A percentile compares a stretch with the other conserved stretches of the same genome.
phyloP scores from a whole-genome alignment of 1,140 invertebrate genomes.

The Pachypeltis micranthus region DNA sequence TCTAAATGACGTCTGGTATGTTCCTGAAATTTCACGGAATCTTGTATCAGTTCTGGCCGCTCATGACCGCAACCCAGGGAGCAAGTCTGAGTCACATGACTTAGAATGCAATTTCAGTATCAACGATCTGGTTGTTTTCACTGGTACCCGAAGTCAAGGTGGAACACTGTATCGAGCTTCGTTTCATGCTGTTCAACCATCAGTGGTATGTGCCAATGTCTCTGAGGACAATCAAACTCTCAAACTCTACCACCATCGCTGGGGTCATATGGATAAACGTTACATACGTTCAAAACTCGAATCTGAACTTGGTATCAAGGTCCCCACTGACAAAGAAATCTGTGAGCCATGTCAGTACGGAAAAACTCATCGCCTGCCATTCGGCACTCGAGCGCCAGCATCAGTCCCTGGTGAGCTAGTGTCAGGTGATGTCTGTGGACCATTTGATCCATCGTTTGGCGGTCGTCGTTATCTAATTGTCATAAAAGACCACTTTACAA shows the following conservation, averaged over 20 bases:
- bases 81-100: constrained; percentile 25
- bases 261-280: constrained; percentile 30
- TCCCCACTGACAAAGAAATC: constrained; percentile 17
- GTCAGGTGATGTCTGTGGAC: not conserved
- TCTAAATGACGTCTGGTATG: constrained; percentile 29
- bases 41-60: constrained; percentile 31
- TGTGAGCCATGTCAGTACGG: not conserved
- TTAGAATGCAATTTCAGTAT: constrained; percentile 22
- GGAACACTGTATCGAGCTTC: constrained; percentile 26
- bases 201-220: constrained; percentile 13
- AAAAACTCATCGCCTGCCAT: not conserved
- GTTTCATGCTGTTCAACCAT: constrained; percentile 23
- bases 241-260: constrained; percentile 29
- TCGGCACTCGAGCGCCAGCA: not conserved
- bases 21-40: constrained; percentile 28
- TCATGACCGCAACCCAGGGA: constrained; percentile 27
- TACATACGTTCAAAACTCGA: constrained; percentile 25
- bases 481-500: too few relatives aligned
- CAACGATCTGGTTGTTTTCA: constrained; percentile 18
- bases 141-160: constrained; percentile 21
- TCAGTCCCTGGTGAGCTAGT: not conserved
- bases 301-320: constrained; percentile 24
- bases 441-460: not conserved
- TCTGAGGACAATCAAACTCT: constrained; percentile 17
- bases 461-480: not conserved